Base-by-base conservation (phyloP, 2,113 vertebrate genomes). In the Tor tambroides region DNA sequence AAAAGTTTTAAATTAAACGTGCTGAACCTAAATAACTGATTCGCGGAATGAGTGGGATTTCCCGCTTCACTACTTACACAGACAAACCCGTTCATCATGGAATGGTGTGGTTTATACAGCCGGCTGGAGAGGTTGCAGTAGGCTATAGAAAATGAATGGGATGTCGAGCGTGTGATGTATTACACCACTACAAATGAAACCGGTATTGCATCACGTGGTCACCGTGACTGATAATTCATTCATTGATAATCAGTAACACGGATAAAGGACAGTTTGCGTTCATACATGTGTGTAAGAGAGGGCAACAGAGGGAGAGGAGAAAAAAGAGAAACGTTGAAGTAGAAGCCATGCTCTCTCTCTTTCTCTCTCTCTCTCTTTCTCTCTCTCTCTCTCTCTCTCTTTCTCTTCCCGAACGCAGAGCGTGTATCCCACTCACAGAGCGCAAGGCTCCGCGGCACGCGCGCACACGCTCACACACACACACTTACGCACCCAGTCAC, bases 291-390 rank as follows among this genome's bases (percentile, higher is more conserved):
- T 65, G 56, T 72, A 63, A 72, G 49, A 49, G 72, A 59, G 59
- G 15, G 23, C 14, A 80, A 80, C 82, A 59, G 71, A 69, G 54
- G 35, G 75, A 86, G 84, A 74, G 87, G 84, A 81, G 41, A 77
- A 32, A 86, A 85, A 59, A 63, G 83, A 32, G 41, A 89, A 63
- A 85, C 23, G 54, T 5, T 26, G 32, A 43, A 56, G 54, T 8
- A 56, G 11, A 56, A 74, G 17, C 19, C 23, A 2, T 17, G 75
- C 49, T 21, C 26, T 77, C n/a, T 28, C 23, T 30, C 61, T 65
- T 7, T 26, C 61, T 65, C n/a, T 28, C 76, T 21, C 15, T 38
- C 38, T 54, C 28, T 80, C 21, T 30, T n/a, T n/a, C n/a, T n/a
- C n/a, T n/a, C 49, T 21, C 26, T 77, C n/a, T 28, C 23, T 30